phyloP scores from a whole-genome alignment of 1,140 invertebrate genomes.

The Diuraphis noxia region DNA sequence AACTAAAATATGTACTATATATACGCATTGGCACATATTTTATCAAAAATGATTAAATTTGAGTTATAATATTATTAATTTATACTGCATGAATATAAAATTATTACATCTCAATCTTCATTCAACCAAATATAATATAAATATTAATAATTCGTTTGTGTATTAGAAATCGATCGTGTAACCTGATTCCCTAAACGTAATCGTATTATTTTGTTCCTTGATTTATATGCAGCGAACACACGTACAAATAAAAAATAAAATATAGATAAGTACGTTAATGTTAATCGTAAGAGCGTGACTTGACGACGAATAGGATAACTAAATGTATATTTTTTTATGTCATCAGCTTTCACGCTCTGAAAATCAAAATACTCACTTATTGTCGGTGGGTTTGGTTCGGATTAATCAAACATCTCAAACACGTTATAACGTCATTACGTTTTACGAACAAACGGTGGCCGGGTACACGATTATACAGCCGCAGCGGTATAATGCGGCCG shows the following conservation, averaged over 20 bases:
- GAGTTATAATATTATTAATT: neutral
- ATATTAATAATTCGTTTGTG: neutral
- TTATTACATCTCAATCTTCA: neutral
- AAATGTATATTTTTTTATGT: neutral
- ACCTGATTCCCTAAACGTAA: neutral
- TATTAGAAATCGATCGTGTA: neutral
- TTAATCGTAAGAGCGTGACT: slow-evolving; percentile 21
- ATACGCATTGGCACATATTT: neutral
- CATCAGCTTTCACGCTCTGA: slow-evolving; percentile 13
- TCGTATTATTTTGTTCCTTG: neutral
- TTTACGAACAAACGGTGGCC: neutral
- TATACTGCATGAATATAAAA: neutral
- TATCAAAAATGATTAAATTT: neutral
- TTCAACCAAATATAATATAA: neutral
- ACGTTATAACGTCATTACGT: neutral
- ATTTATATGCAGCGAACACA: neutral
- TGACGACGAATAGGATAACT: neutral
- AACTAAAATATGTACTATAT: neutral
- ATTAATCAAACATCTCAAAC: slow-evolving; percentile 28
- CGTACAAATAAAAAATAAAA: neutral
- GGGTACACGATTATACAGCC: neutral
- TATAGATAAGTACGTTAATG: neutral
- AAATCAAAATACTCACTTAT: neutral
- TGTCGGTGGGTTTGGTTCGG: neutral
- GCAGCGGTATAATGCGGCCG: neutral